Evolutionary conservation across 2,888 invertebrate genomes (phyloP).

Genomic region (Ormia ochracea): DNA sequence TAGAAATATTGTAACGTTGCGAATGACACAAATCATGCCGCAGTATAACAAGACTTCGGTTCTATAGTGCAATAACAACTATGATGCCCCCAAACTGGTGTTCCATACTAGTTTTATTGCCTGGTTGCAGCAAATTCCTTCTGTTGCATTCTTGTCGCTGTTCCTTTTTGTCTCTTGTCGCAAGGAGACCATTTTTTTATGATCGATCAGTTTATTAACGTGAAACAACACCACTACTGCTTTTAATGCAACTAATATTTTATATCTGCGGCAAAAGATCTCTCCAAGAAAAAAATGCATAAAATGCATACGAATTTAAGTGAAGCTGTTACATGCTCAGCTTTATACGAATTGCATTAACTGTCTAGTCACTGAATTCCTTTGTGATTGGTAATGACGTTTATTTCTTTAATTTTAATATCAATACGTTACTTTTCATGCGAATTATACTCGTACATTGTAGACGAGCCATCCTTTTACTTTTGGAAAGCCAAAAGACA

Average conservation of each 20-base stretch:
- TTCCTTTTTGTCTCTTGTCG: constrained; percentile 42
- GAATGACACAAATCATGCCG: constrained; percentile 62
- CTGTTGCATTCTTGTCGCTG: constrained; percentile 7
- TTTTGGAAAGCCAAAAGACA: not conserved
- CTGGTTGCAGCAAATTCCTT: constrained; percentile 13
- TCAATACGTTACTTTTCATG: not conserved
- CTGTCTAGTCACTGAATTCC: constrained; percentile 67
- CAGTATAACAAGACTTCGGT: not conserved
- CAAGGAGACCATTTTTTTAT: constrained; percentile 70
- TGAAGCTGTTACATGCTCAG: constrained; percentile 2
- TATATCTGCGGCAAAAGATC: constrained; percentile 49
- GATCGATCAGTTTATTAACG: constrained; percentile 75
- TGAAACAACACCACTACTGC: constrained; percentile 52
- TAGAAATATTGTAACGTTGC: constrained; percentile 57
- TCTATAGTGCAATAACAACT: constrained; percentile 6
- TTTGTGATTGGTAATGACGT: constrained; percentile 75
- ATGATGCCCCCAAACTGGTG: constrained; percentile 29
- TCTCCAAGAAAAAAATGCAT: not conserved
- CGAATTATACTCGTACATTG: not conserved
- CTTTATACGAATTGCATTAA: constrained; percentile 20
- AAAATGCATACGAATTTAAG: not conserved
- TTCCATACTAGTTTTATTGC: constrained; percentile 21
- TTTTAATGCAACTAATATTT: constrained; percentile 14
- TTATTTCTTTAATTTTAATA: constrained; percentile 66
- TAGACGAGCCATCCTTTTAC: not conserved